Evolutionary conservation across 1,140 invertebrate genomes (phyloP).

Genomic region (Bombus pyrosoma): DNA sequence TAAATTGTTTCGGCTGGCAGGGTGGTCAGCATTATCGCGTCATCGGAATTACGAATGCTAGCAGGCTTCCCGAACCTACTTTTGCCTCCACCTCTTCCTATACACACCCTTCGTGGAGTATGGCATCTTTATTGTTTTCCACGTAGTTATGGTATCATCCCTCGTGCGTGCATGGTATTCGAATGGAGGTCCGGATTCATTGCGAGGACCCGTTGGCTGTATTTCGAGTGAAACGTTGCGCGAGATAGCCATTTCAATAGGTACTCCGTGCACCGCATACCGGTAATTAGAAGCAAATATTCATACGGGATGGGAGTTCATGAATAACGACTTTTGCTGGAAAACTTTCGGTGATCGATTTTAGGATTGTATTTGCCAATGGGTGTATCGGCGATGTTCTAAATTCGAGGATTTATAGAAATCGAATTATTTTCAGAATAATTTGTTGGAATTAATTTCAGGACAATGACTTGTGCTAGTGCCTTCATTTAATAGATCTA

Average conservation of each 20-base stretch:
- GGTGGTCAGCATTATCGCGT: constrained; percentile 75
- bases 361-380: neutral
- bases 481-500: too few species aligned
- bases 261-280: neutral
- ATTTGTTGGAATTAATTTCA: neutral
- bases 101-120: constrained; percentile 26
- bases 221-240: constrained; percentile 15
- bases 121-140: constrained; percentile 71
- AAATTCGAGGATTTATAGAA: neutral
- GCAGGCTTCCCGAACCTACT: constrained; percentile 18
- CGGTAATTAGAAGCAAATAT: constrained; percentile 20
- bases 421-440: neutral
- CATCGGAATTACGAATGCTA: constrained; percentile 73
- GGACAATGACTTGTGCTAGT: too few species aligned
- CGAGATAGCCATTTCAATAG: constrained; percentile 35
- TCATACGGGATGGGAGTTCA: neutral
- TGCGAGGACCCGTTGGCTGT: constrained; percentile 14
- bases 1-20: constrained; percentile 74
- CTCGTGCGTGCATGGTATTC: constrained; percentile 65
- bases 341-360: neutral
- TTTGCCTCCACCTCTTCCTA: constrained; percentile 20
- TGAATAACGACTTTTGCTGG: neutral
- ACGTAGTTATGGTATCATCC: constrained; percentile 62
- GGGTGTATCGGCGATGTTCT: neutral
- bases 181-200: constrained; percentile 29